Percentiles rank a stretch among this genome's conserved stretches.
These are phyloP conservation scores for Acronicta alni DNA, from an alignment of 2,888 invertebrate genomes.

Conservation along the genomic window DNA sequence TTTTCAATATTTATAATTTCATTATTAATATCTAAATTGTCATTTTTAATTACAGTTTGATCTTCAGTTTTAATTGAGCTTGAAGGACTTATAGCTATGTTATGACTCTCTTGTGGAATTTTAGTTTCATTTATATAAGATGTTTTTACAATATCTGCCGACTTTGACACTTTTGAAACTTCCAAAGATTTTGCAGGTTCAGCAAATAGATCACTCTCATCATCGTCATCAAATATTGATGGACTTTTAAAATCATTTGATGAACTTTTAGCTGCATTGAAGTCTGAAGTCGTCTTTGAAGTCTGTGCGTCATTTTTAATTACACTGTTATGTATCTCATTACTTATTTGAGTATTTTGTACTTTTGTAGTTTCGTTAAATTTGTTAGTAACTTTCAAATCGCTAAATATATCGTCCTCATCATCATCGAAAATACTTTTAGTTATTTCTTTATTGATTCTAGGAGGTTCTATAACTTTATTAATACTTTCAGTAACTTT, in stretches of 20 bases:
- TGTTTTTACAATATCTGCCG: constrained; percentile 3
- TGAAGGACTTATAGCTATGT: neutral
- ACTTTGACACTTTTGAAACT: neutral
- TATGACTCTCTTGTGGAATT: neutral
- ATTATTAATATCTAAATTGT: constrained; percentile 60
- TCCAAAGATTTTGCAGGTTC: constrained; percentile 19
- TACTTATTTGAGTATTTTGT: constrained; percentile 28
- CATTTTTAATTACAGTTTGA: constrained; percentile 2
- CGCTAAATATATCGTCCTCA: constrained; percentile 69
- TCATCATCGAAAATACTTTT: constrained; percentile 72
- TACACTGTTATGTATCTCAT: constrained; percentile 21
- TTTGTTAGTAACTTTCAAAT: constrained; percentile 43
- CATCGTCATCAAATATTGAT: constrained; percentile 72
- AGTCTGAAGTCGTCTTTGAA: constrained; percentile 7
- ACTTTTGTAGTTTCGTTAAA: constrained; percentile 18
- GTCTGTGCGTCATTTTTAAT: constrained; percentile 7
- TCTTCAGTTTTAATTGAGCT: constrained; percentile 8
- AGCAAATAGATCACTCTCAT: constrained; percentile 57
- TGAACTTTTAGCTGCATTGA: constrained; percentile 22
- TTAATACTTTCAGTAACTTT: constrained; percentile 17
- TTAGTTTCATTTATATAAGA: constrained; percentile 5
- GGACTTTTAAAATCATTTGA: constrained; percentile 55
- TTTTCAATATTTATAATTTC: constrained; percentile 39
- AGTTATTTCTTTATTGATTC: constrained; percentile 35
- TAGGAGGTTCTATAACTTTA: constrained; percentile 30